These are phyloP conservation scores for Euwallacea fornicatus DNA, from an alignment of 1,140 invertebrate species.

Conservation along the genomic window DNA sequence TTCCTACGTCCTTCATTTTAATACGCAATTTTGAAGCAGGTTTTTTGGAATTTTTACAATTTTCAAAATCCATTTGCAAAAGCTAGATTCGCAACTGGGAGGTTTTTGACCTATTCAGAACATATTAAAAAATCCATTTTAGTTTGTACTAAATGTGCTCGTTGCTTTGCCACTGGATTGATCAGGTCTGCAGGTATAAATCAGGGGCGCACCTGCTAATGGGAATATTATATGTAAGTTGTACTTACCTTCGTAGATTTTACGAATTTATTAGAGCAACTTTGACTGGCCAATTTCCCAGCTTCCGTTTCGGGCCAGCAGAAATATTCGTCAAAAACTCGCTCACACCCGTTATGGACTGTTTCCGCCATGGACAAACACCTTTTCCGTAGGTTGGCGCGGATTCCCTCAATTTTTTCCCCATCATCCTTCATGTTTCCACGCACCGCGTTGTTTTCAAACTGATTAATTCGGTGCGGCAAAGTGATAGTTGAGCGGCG, in stretches of 20 bases:
- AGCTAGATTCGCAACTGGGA: no score
- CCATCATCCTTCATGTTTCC: conserved; percentile 14
- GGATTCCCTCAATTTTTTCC: background rate
- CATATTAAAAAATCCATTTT: no score
- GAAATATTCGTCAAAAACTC: conserved; percentile 59
- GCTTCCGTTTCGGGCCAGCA: conserved; percentile 60
- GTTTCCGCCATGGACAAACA: background rate
- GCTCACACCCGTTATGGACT: conserved; percentile 28
- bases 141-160: no score
- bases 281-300: conserved; percentile 52
- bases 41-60: no score
- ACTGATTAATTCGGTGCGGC: conserved; percentile 20
- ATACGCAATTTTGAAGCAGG: no score
- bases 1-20: no score
- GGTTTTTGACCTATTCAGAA: no score
- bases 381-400: background rate
- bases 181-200: no score
- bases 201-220: no score
- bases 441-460: conserved; percentile 10
- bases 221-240: no score
- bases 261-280: conserved; percentile 57
- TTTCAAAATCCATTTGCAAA: no score
- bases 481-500: conserved; percentile 44
- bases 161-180: no score
- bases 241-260: conserved; percentile 55